A percentile compares a stretch with the other conserved stretches of the same genome.
phyloP scores from a whole-genome alignment of 2,888 invertebrate genomes.

The Dioctria rufipes region DNA sequence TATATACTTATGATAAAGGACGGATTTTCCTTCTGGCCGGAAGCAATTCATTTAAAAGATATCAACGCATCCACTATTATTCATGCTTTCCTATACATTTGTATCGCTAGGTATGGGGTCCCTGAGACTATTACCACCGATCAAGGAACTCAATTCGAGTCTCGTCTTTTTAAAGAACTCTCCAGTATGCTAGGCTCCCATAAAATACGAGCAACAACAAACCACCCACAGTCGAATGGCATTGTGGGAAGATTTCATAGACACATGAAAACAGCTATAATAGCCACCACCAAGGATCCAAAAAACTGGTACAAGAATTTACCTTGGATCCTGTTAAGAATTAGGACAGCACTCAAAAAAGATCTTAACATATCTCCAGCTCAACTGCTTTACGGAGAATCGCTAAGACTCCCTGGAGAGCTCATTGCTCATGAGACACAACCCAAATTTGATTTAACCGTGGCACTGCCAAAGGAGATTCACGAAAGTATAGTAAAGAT shows the following conservation, averaged over 20 bases:
- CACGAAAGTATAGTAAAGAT: neutral
- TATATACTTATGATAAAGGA: constrained; percentile 27
- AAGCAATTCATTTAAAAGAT: constrained; percentile 51
- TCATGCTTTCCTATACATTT: no score
- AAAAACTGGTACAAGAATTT: no score
- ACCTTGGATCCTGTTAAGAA: no score
- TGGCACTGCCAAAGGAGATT: neutral
- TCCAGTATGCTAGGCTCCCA: constrained; percentile 31
- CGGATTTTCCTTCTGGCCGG: constrained; percentile 53
- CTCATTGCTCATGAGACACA: no score
- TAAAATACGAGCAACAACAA: constrained; percentile 43
- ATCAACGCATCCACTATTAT: constrained; percentile 41
- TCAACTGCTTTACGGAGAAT: no score
- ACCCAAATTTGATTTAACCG: neutral
- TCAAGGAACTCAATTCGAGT: constrained; percentile 49
- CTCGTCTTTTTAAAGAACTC: constrained; percentile 31
- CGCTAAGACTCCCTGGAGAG: neutral
- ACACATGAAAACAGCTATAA: constrained; percentile 38
- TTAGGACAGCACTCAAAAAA: no score
- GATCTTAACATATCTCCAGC: no score
- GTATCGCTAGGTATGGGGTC: constrained; percentile 49
- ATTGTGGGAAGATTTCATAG: constrained; percentile 48
- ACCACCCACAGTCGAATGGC: constrained; percentile 54
- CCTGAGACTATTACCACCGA: constrained; percentile 39
- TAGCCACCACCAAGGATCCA: constrained; percentile 7